These are phyloP conservation scores for Rhabdornis inornatus DNA, from an alignment of 2,113 vertebrate species.

Conservation along the genomic window DNA sequence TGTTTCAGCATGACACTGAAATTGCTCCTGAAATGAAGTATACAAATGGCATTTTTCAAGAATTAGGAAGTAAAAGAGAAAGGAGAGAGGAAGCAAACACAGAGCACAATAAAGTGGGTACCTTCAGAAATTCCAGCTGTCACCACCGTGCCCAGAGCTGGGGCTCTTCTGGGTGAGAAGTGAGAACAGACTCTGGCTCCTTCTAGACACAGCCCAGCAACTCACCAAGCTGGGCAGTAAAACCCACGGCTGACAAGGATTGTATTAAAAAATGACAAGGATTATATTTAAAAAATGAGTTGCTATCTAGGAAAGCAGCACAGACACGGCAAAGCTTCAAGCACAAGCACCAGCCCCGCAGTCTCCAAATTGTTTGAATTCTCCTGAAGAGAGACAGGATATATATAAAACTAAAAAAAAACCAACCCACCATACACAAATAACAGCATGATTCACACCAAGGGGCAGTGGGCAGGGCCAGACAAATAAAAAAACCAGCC, in stretches of 20 bases:
- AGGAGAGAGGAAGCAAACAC: background rate
- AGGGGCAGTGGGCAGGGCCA: conserved; percentile 30
- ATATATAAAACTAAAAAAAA: background rate
- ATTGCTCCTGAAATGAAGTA: background rate
- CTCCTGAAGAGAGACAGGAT: background rate
- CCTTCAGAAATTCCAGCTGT: background rate
- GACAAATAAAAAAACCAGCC: background rate
- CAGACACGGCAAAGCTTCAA: background rate
- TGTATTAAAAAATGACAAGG: background rate
- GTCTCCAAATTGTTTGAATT: background rate
- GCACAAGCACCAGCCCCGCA: background rate
- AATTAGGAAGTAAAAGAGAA: background rate
- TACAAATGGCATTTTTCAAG: background rate
- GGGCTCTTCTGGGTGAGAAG: background rate
- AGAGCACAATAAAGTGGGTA: background rate
- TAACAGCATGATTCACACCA: conserved; percentile 38
- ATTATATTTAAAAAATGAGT: background rate
- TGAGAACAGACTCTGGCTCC: background rate
- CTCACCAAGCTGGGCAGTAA: background rate
- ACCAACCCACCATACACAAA: background rate
- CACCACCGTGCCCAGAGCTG: background rate
- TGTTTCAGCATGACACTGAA: background rate
- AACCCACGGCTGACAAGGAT: background rate
- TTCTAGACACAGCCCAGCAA: background rate
- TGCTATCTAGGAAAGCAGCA: background rate